Base-by-base conservation (phyloP, 2,797 vertebrate genomes). In the Nannoperca australis region DNA sequence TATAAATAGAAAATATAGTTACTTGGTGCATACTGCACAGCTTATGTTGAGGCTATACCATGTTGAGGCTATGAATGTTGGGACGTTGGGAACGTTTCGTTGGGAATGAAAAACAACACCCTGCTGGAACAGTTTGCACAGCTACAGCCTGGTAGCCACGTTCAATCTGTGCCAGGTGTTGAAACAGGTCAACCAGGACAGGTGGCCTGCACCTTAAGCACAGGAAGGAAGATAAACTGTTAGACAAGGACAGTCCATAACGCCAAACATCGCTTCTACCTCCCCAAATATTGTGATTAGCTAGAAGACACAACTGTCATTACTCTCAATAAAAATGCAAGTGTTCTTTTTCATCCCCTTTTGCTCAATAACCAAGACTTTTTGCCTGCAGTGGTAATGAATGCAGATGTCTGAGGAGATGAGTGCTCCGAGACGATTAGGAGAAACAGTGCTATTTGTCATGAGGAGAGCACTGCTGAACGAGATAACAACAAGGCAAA, bases 371-470 rank as follows among this genome's bases (percentile, higher is more conserved):
- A 14, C 44, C 9, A 42, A 53, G 71, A 77, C 32, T 38, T 45
- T n/a, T 45, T 71, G 40, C 81, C 71, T 67, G 73, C 50, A 63
- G 47, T 40, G 55, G 62, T 87, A 87, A 92, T 89, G 77, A 82
- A 89, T 91, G 85, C 81, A 84, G 79, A 87, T 81, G 79, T 90
- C 80, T 87, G 76, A 83, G 64, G 65, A 83, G 78, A 81, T 88
- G 81, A 88, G 76, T 77, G 72, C 80, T 79, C 62, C 64, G 81
- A 75, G 74, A 73, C 38, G 50, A 74, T 86, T 67, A 80, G 53
- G 60, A 82, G 62, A 86, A 88, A 83, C 79, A 56, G 71, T 76
- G 56, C 85, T 70, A 83, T 92, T 83, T 66, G 42, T 92, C 91
- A 88, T n/a, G 73, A 75, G 54, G 62, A 84, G 63, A 82, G 76